Conservation (phyloP, 2,888 invertebrate genomes). For the Abrostola tripartita region DNA sequence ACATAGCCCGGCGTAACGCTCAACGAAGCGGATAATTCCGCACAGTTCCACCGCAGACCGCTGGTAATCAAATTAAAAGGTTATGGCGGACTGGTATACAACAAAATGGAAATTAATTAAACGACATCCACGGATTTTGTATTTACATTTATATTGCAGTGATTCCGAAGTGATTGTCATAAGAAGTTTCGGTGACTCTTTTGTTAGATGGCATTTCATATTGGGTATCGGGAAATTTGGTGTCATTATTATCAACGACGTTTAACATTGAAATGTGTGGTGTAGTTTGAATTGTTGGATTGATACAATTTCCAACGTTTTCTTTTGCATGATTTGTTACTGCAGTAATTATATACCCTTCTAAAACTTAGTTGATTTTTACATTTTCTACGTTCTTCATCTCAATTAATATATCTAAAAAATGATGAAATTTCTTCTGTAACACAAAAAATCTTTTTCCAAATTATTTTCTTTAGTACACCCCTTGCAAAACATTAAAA, state of each 20-base stretch:
- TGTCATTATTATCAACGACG: background rate
- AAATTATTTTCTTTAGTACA: background rate
- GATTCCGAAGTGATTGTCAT: constrained; percentile 4
- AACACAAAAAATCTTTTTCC: background rate
- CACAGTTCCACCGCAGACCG: constrained; percentile 48
- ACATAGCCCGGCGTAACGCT: constrained; percentile 15
- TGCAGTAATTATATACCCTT: too few species aligned
- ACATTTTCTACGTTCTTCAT: too few species aligned
- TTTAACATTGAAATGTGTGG: background rate
- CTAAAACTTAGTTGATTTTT: too few species aligned
- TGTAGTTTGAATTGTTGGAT: too few species aligned
- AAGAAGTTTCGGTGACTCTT: constrained; percentile 4
- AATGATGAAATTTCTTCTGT: background rate
- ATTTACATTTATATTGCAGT: constrained; percentile 27
- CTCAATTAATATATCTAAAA: too few species aligned
- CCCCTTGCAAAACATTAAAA: constrained; percentile 38
- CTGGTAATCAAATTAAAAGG: constrained; percentile 59
- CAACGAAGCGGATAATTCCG: constrained; percentile 40
- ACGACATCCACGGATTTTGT: constrained; percentile 24
- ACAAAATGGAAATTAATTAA: constrained; percentile 44
- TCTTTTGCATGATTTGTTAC: too few species aligned
- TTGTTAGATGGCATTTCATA: constrained; percentile 4
- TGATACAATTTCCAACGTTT: too few species aligned
- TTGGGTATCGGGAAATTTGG: background rate
- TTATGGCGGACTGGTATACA: constrained; percentile 38